Percentiles rank a stretch among this genome's conserved stretches.
phyloP scores from a whole-genome alignment of 2,797 vertebrate genomes.

The Acipenser ruthenus region DNA sequence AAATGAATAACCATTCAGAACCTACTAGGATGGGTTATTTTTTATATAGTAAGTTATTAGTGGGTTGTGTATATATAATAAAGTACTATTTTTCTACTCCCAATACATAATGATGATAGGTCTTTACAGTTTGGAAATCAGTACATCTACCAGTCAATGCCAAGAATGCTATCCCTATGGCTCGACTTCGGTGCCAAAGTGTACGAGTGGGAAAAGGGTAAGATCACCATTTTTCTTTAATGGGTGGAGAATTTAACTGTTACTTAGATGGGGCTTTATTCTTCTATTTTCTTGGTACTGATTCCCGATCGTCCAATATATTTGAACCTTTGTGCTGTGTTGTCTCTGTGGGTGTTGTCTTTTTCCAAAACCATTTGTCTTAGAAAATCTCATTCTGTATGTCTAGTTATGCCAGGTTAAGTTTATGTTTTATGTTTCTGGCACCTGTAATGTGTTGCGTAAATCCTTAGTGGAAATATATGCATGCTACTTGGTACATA shows the following conservation, averaged over 20 bases:
- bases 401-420: too few species aligned
- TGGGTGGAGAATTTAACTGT: not conserved
- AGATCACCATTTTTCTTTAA: not conserved
- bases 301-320: not conserved
- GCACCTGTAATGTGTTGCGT: not conserved
- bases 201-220: slow-evolving; percentile 79
- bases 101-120: slow-evolving; percentile 40
- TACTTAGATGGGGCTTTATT: not conserved
- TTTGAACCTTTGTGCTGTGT: not conserved
- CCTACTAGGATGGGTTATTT: too few species aligned
- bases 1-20: too few species aligned
- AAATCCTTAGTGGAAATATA: not conserved
- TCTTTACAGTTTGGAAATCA: slow-evolving; percentile 95
- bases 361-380: not conserved
- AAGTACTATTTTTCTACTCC: too few species aligned
- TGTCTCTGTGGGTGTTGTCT: not conserved
- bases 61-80: too few species aligned
- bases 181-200: slow-evolving; percentile 94
- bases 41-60: too few species aligned
- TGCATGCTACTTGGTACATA: not conserved
- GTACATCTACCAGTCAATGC: slow-evolving; percentile 98
- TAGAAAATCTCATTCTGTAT: too few species aligned
- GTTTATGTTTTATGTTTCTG: not conserved
- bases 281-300: not conserved
- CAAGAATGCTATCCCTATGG: slow-evolving; percentile 93